A percentile compares a stretch with the other conserved stretches of the same genome.
Evolutionary conservation across 2,888 invertebrate species (phyloP).

Genomic region (Omphaloscelis lunosa): DNA sequence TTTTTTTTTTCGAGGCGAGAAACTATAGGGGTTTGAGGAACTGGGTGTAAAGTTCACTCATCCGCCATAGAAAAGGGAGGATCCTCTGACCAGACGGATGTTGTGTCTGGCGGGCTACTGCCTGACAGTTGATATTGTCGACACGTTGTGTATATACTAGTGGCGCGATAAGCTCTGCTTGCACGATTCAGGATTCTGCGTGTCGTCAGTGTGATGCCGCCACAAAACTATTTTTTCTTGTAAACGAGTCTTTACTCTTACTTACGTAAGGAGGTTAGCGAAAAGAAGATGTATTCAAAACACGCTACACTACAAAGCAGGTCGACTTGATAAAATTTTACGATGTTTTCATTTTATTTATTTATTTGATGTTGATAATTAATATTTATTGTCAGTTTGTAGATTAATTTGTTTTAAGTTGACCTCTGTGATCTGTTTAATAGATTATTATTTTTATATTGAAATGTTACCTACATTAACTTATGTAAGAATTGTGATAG

Average conservation of each 20-base stretch:
- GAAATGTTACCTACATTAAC: constrained; percentile 3
- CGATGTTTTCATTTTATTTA: constrained; percentile 44
- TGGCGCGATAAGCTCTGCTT: too few species aligned
- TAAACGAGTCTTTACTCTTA: constrained; percentile 16
- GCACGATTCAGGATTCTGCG: too few species aligned
- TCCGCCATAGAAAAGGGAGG: too few species aligned
- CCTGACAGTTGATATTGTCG: too few species aligned
- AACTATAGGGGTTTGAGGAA: too few species aligned
- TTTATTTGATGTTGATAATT: constrained; percentile 45
- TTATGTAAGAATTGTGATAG: constrained; percentile 26
- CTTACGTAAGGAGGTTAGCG: constrained; percentile 37
- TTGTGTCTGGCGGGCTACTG: too few species aligned
- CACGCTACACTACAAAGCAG: constrained; percentile 34
- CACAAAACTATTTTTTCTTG: background rate
- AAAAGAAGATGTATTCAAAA: constrained; percentile 38
- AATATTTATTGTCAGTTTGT: constrained; percentile 51
- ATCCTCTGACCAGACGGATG: too few species aligned
- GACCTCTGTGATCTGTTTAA: constrained; percentile 35
- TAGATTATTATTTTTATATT: constrained; percentile 47
- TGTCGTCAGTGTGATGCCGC: too few species aligned
- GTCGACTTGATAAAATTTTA: constrained; percentile 44
- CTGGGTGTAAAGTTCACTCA: too few species aligned
- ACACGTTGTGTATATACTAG: too few species aligned
- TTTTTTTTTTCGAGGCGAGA: background rate
- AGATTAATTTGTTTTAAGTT: constrained; percentile 41